Conservation (phyloP, 2,888 invertebrate species). For the Pseudoips prasinana region DNA sequence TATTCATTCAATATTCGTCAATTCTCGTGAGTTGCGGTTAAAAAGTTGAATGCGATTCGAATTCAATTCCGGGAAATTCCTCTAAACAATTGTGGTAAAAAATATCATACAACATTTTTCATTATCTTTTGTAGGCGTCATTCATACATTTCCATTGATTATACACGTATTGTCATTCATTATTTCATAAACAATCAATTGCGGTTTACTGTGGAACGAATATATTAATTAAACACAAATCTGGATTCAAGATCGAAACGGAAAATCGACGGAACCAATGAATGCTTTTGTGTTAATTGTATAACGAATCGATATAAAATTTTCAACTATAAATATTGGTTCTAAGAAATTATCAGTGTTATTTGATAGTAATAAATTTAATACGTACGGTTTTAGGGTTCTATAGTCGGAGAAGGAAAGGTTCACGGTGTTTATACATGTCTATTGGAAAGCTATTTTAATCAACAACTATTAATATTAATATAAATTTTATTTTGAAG, state of each 20-base stretch:
- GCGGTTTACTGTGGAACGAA: conserved; percentile 23
- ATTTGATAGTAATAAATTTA: conserved; percentile 5
- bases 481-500: too few species aligned
- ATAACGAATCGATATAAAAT: conserved; percentile 30
- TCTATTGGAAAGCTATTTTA: too few species aligned
- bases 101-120: not conserved
- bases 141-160: conserved; percentile 28
- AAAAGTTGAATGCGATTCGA: too few species aligned
- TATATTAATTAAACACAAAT: conserved; percentile 14
- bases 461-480: too few species aligned
- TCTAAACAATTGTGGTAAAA: too few species aligned
- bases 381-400: conserved; percentile 12
- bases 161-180: conserved; percentile 33
- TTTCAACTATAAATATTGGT: conserved; percentile 41
- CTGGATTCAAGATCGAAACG: conserved; percentile 19
- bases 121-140: conserved; percentile 4
- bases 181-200: conserved; percentile 15
- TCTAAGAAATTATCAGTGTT: conserved; percentile 37
- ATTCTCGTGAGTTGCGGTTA: too few species aligned
- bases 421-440: too few species aligned
- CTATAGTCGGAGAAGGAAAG: too few species aligned
- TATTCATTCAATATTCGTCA: too few species aligned
- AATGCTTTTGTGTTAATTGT: conserved; percentile 40
- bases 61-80: too few species aligned
- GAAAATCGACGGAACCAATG: conserved; percentile 43